A percentile compares a stretch with the other conserved stretches of the same genome.
Evolutionary conservation across 2,888 invertebrate species (phyloP).

Genomic region (Phortica okadai): DNA sequence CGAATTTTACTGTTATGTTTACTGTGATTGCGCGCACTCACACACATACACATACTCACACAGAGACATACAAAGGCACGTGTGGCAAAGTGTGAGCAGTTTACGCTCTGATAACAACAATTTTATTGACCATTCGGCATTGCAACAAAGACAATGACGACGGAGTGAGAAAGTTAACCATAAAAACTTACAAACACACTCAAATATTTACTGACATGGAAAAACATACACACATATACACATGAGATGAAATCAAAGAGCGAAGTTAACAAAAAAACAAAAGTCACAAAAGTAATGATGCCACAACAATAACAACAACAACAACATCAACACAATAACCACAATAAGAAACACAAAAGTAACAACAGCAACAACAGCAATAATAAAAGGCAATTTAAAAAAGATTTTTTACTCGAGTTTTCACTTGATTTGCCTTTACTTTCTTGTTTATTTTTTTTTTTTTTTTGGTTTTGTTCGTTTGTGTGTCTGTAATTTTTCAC

Average conservation of each 20-base stretch:
- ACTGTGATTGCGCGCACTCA: slow-evolving; percentile 57
- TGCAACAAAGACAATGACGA: slow-evolving; percentile 44
- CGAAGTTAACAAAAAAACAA: slow-evolving; percentile 49
- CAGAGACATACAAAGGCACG: background rate
- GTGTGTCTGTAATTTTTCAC: slow-evolving; percentile 10
- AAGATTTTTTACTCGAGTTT: slow-evolving; percentile 69
- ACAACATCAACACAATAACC: slow-evolving; percentile 7
- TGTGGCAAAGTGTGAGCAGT: slow-evolving; percentile 50
- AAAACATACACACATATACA: background rate
- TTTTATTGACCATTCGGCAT: slow-evolving; percentile 56
- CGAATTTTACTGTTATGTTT: slow-evolving; percentile 56
- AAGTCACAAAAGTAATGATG: slow-evolving; percentile 59
- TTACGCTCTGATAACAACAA: slow-evolving; percentile 54
- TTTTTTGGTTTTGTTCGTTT: slow-evolving; percentile 27
- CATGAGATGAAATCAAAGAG: slow-evolving; percentile 22
- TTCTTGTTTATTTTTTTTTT: background rate
- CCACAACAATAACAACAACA: slow-evolving; percentile 38
- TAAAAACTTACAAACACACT: slow-evolving; percentile 12
- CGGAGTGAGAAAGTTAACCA: slow-evolving; percentile 3
- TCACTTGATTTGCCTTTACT: slow-evolving; percentile 43
- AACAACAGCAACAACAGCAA: slow-evolving; percentile 4
- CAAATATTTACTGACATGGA: background rate
- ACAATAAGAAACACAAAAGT: slow-evolving; percentile 25
- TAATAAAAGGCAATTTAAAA: slow-evolving; percentile 58
- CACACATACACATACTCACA: slow-evolving; percentile 27